Conservation (phyloP, 2,888 invertebrate species). For the Acrobasis consociella region DNA sequence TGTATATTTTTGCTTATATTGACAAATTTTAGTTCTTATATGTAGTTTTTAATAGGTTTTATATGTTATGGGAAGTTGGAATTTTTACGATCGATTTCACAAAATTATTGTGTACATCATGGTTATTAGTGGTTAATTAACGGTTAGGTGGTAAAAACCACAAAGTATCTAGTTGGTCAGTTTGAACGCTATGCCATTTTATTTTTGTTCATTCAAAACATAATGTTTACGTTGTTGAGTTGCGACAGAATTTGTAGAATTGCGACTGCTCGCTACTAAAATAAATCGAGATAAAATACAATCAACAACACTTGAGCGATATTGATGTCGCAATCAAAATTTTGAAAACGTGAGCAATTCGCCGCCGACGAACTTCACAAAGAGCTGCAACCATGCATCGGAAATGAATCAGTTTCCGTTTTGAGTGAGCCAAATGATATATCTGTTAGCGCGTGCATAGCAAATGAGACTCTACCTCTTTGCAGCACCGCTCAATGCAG, state of each 20-base stretch:
- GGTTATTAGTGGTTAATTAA: too few relatives aligned
- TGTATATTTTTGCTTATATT: slow-evolving; percentile 2
- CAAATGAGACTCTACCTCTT: slow-evolving; percentile 55
- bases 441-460: slow-evolving; percentile 54
- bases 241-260: too few relatives aligned
- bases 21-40: too few relatives aligned
- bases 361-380: slow-evolving; percentile 75
- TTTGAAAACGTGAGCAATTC: slow-evolving; percentile 79
- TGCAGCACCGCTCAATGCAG: slow-evolving; percentile 50
- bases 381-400: slow-evolving; percentile 80
- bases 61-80: too few relatives aligned
- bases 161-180: too few relatives aligned
- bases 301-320: slow-evolving; percentile 52
- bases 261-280: background rate
- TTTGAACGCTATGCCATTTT: too few relatives aligned
- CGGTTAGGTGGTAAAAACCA: too few relatives aligned
- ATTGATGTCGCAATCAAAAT: slow-evolving; percentile 78
- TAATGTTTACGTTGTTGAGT: too few relatives aligned
- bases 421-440: slow-evolving; percentile 73
- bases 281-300: slow-evolving; percentile 28
- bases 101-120: too few relatives aligned
- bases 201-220: too few relatives aligned
- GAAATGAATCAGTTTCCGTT: slow-evolving; percentile 82
- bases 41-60: too few relatives aligned
- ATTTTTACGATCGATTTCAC: too few relatives aligned